phyloP scores from a whole-genome alignment of 2,113 vertebrate species.

The Corvus moneduloides region DNA sequence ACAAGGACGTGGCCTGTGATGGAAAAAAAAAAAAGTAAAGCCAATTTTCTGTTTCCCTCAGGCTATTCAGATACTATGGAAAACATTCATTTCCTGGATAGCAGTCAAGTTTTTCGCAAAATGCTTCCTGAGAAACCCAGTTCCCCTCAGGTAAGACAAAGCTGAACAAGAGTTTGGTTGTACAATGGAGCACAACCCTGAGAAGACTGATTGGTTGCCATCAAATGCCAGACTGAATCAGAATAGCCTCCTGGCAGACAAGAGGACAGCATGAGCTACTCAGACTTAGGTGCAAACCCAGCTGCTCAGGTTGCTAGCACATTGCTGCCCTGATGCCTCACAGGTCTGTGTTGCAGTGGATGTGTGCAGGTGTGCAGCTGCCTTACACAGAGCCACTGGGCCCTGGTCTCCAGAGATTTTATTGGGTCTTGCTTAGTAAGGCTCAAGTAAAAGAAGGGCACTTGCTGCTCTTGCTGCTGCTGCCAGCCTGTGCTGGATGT shows the following conservation, averaged over 20 bases:
- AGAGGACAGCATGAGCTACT: no score
- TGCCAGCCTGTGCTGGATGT: background rate
- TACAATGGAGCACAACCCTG: background rate
- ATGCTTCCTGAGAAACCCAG: background rate
- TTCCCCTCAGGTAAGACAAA: background rate
- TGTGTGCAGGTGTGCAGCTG: background rate
- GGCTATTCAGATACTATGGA: background rate
- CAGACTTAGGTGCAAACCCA: background rate
- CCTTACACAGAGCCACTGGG: no score
- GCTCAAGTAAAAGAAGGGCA: background rate
- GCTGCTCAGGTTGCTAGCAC: fast-evolving
- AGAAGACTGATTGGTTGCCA: background rate
- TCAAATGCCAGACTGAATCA: background rate
- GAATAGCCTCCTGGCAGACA: background rate
- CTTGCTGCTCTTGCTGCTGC: background rate
- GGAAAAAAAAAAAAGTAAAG: background rate
- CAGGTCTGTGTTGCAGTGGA: background rate
- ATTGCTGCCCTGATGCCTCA: fast-evolving
- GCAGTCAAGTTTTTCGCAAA: background rate
- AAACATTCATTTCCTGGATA: background rate
- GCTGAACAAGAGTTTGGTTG: background rate
- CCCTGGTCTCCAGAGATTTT: fast-evolving
- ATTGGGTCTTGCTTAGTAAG: background rate
- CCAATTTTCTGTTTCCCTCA: background rate
- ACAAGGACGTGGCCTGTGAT: background rate